Evolutionary conservation across 2,113 vertebrate species (phyloP).

Genomic region (Ia io): DNA sequence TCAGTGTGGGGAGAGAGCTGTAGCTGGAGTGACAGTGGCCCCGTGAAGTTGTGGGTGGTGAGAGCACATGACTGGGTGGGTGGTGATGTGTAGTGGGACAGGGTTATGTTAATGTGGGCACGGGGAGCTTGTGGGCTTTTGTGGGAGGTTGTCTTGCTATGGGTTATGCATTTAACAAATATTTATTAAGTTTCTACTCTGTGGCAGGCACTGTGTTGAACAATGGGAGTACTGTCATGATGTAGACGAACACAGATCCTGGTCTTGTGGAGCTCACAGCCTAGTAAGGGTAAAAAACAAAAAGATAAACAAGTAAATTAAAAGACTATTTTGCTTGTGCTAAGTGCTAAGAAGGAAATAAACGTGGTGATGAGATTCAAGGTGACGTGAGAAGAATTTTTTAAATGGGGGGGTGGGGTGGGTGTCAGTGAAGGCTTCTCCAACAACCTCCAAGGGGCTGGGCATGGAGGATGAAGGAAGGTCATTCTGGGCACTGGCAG

Average conservation of each 20-base stretch:
- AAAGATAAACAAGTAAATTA: background rate
- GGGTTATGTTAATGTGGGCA: background rate
- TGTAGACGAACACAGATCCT: background rate
- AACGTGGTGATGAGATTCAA: background rate
- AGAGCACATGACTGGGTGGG: background rate
- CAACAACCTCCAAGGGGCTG: background rate
- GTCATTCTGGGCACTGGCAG: background rate
- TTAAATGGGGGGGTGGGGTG: background rate
- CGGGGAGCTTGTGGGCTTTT: accelerated
- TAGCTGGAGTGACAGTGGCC: background rate
- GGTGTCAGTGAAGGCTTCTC: background rate
- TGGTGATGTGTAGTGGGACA: accelerated
- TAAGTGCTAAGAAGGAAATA: background rate
- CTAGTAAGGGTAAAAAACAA: background rate
- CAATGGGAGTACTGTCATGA: too few relatives aligned
- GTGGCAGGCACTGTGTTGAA: background rate
- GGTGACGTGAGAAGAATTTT: background rate
- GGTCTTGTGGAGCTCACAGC: background rate
- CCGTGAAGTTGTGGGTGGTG: background rate
- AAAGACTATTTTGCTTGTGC: background rate
- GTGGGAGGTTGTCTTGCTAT: background rate
- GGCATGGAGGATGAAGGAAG: background rate
- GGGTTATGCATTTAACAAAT: background rate
- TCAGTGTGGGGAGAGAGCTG: background rate
- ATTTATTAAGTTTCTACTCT: background rate